These are phyloP conservation scores for Eublepharis macularius DNA, from an alignment of 2,113 vertebrate genomes.

Conservation along the genomic window DNA sequence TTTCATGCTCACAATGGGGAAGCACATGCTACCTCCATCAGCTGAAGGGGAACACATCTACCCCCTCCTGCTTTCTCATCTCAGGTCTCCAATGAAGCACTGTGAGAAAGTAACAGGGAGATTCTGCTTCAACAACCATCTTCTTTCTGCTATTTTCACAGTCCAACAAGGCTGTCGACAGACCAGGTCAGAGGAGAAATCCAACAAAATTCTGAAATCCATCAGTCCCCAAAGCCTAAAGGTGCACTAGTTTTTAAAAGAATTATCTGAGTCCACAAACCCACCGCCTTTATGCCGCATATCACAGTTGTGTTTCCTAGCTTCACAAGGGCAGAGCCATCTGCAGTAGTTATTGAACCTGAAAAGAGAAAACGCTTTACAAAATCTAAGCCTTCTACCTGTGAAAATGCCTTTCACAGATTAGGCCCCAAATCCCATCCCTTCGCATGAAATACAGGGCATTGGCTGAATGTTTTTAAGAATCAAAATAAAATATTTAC, in stretches of 20 bases:
- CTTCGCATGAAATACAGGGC: not conserved
- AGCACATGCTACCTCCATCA: not conserved
- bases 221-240: not conserved
- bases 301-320: slow-evolving; percentile 94
- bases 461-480: not conserved
- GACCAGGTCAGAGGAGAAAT: not conserved
- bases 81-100: not conserved
- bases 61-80: not conserved
- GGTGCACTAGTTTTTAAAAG: not conserved
- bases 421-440: not conserved
- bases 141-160: not conserved
- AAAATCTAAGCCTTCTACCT: not conserved
- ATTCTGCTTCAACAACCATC: not conserved
- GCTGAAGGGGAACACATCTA: not conserved
- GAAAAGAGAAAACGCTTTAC: slow-evolving; percentile 17
- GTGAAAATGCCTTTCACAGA: not conserved
- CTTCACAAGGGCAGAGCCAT: slow-evolving; percentile 95
- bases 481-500: not conserved
- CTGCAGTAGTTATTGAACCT: slow-evolving; percentile 96
- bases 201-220: not conserved
- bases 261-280: not conserved
- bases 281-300: slow-evolving; percentile 94
- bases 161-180: not conserved
- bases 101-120: not conserved
- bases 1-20: too few species aligned